phyloP scores from a whole-genome alignment of 2,888 invertebrate species.

The Scaptomyza cyrtandrae region DNA sequence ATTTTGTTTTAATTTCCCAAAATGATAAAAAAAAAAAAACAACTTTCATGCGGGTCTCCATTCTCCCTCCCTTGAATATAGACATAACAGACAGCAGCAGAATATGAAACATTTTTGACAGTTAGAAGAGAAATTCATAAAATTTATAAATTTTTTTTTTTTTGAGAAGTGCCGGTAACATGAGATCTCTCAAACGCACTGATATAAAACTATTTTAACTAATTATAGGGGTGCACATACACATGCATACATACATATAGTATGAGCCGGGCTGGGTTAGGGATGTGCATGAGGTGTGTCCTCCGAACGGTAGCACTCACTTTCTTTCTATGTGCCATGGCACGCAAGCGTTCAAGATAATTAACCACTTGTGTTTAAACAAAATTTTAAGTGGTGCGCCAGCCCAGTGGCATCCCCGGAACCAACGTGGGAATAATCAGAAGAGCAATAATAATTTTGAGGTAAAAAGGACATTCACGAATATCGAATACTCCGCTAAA shows the following conservation, averaged over 20 bases:
- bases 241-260: neutral
- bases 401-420: slow-evolving; percentile 43
- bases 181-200: slow-evolving; percentile 56
- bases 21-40: slow-evolving; percentile 63
- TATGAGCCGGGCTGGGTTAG: slow-evolving; percentile 19
- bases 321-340: slow-evolving; percentile 41
- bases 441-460: slow-evolving; percentile 38
- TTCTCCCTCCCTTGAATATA: slow-evolving; percentile 6
- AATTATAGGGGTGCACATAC: slow-evolving; percentile 70
- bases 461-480: slow-evolving; percentile 8
- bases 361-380: slow-evolving; percentile 81
- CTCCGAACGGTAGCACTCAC: slow-evolving; percentile 32
- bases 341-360: slow-evolving; percentile 77
- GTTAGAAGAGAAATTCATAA: slow-evolving; percentile 16
- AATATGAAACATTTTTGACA: slow-evolving; percentile 37
- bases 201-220: slow-evolving; percentile 74
- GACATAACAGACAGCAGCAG: slow-evolving; percentile 10
- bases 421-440: slow-evolving; percentile 73
- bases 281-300: slow-evolving; percentile 50
- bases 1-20: slow-evolving; percentile 74
- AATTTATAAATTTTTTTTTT: neutral
- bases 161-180: slow-evolving; percentile 42
- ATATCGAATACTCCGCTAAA: slow-evolving; percentile 28
- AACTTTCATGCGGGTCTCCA: slow-evolving; percentile 63
- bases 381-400: slow-evolving; percentile 73